phyloP scores from a whole-genome alignment of 2,888 invertebrate species.

The Zootermopsis nevadensis region DNA sequence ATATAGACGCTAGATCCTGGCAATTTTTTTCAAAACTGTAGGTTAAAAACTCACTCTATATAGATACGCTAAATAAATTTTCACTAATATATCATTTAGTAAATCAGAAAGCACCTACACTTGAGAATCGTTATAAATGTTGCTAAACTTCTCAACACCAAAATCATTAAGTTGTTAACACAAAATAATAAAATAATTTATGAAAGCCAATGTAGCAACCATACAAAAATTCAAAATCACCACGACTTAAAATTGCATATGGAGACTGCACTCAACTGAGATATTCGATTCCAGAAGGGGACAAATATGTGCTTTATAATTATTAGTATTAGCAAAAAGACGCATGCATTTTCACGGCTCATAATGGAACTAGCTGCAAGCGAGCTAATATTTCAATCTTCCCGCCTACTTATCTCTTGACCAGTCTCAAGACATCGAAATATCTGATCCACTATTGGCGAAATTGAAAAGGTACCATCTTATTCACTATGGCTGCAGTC shows the following conservation, averaged over 20 bases:
- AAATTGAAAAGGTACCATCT: neutral
- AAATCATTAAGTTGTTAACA: too few species aligned
- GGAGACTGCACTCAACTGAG: conserved; percentile 10
- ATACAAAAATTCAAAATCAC: neutral
- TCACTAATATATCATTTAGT: too few species aligned
- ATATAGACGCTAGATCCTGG: too few species aligned
- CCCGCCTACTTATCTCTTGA: neutral
- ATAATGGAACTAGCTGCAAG: neutral
- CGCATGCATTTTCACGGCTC: neutral
- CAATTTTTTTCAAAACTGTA: too few species aligned
- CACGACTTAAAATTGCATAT: conserved; percentile 5
- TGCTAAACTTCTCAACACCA: too few species aligned
- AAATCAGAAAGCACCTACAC: too few species aligned
- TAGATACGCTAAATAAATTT: too few species aligned
- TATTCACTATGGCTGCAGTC: neutral
- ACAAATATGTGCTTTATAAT: neutral
- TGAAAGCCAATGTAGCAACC: too few species aligned
- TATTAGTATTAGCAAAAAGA: neutral
- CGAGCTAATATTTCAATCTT: neutral
- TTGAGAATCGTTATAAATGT: too few species aligned
- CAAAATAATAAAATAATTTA: too few species aligned
- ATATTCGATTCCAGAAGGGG: conserved; percentile 18
- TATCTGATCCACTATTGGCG: conserved; percentile 35
- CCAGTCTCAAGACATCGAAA: conserved; percentile 34
- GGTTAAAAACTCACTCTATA: too few species aligned